A percentile compares a stretch with the other conserved stretches of the same genome.
These are phyloP conservation scores for Campoletis sonorensis DNA, from an alignment of 1,140 invertebrate species.

Conservation along the genomic window DNA sequence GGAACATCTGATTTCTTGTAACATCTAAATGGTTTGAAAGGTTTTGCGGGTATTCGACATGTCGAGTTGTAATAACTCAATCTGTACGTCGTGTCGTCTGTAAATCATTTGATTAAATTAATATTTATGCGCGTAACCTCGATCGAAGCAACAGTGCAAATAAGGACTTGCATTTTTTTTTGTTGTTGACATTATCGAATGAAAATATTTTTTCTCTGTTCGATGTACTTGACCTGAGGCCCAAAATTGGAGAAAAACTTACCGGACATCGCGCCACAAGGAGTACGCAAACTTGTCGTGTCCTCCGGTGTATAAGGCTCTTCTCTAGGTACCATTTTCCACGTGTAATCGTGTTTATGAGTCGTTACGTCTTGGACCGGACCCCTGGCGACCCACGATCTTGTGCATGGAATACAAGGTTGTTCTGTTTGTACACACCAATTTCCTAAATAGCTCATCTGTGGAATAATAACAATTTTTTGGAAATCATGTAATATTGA, in stretches of 20 bases:
- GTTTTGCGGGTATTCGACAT: constrained; percentile 64
- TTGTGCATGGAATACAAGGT: constrained; percentile 63
- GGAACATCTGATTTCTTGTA: constrained; percentile 76
- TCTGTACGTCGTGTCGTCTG: constrained; percentile 78
- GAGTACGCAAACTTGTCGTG: constrained; percentile 61
- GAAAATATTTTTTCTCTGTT: no score
- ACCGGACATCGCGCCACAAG: constrained; percentile 60
- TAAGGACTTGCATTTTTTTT: no score
- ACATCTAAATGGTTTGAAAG: constrained; percentile 72
- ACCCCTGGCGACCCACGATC: constrained; percentile 76
- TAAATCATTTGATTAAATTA: constrained; percentile 50
- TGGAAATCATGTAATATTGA: no score
- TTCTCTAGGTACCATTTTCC: constrained; percentile 77
- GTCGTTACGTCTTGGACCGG: constrained; percentile 85
- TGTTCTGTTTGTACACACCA: constrained; percentile 66
- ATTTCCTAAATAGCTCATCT: constrained; percentile 73
- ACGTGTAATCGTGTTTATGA: constrained; percentile 84
- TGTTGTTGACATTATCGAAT: no score
- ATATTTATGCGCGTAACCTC: constrained; percentile 6
- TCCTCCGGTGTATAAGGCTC: constrained; percentile 56
- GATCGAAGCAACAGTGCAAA: not conserved
- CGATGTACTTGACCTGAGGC: no score
- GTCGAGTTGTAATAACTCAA: constrained; percentile 76
- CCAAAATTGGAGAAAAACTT: not conserved
- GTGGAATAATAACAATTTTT: constrained; percentile 22